These are phyloP conservation scores for Nymphicus hollandicus DNA, from an alignment of 2,113 vertebrate species.

Conservation along the genomic window DNA sequence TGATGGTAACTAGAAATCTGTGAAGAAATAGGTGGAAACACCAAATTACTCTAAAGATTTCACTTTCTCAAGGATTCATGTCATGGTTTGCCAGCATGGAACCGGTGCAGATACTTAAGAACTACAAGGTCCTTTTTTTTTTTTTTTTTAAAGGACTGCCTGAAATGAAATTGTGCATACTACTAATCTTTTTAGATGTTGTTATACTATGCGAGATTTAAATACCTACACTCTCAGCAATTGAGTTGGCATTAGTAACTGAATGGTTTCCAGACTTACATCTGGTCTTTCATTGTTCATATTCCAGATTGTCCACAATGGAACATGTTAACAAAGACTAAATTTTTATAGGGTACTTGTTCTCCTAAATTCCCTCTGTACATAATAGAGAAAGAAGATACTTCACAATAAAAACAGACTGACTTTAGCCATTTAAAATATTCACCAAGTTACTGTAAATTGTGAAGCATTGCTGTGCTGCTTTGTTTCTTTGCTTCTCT, in stretches of 20 bases:
- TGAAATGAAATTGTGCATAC: not conserved
- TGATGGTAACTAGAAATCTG: not conserved
- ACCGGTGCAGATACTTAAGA: not conserved
- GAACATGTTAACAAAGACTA: not conserved
- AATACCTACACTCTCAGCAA: not conserved
- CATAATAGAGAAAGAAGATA: not conserved
- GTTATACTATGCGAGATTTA: not conserved
- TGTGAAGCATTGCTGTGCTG: not conserved
- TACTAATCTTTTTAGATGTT: not conserved
- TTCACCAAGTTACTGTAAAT: not conserved
- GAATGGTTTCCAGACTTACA: not conserved
- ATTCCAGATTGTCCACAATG: not conserved
- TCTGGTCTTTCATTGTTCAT: not conserved
- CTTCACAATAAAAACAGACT: not conserved
- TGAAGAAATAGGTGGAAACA: not conserved
- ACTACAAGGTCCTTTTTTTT: not conserved
- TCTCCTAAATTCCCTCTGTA: not conserved
- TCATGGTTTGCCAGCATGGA: not conserved
- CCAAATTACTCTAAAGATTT: not conserved
- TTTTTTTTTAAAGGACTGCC: not conserved
- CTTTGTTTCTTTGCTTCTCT: not conserved
- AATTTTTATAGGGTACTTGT: not conserved
- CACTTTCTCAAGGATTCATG: not conserved
- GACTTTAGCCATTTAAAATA: not conserved
- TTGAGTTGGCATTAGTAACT: not conserved